Evolutionary conservation across 2,797 vertebrate species (phyloP), one percentile per base, ranked within the genome.

Genomic region (Siniperca undulata): DNA sequence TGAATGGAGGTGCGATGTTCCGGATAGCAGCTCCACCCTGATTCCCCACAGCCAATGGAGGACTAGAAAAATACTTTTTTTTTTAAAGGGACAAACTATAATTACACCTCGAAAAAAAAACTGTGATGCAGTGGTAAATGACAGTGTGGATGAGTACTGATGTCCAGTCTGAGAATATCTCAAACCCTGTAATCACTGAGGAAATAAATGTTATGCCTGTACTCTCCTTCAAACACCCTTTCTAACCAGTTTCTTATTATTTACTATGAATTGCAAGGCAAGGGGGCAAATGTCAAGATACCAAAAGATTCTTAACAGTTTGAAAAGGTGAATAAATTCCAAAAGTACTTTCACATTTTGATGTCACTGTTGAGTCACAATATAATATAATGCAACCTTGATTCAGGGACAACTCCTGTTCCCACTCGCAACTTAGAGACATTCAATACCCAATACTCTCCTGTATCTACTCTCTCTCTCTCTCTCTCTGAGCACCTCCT

Each of bases 11-110:
- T 30, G 72, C 50, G 60, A 46, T 56, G 82, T 89, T 91, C 87
- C 86, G 83, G 86, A 77, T 52, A 40, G 67, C 88, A 88, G 87
- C 88, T 88, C 92, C 94, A 85, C 94, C 93, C 91, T 66, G 22
- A 74, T 78, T 22, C 44, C 82, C 62, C 64, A 27, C 83, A 85
- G 85, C 93, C 94, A 94, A 95, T 95, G 30, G 68, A 72, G 61
- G 6, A 36, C 24, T 8, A 53, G 46, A 3, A 7, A 48, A 58
- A 14, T 10, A 50, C 5, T 59, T 40, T 24, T 56, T 56, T n/a
- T 65, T 24, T 30, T 27, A 62, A 60, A 20, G 16, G 5, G 12
- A 36, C 17, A 78, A 79, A 76, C 72, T 64, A 53, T 88, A 77
- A 86, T 73, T 77, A 77, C 9, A 22, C 58, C 62, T 76, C n/a